Percentiles rank a stretch among this genome's conserved stretches.
phyloP scores from a whole-genome alignment of 2,888 invertebrate genomes.

The Melanostoma scalare region DNA sequence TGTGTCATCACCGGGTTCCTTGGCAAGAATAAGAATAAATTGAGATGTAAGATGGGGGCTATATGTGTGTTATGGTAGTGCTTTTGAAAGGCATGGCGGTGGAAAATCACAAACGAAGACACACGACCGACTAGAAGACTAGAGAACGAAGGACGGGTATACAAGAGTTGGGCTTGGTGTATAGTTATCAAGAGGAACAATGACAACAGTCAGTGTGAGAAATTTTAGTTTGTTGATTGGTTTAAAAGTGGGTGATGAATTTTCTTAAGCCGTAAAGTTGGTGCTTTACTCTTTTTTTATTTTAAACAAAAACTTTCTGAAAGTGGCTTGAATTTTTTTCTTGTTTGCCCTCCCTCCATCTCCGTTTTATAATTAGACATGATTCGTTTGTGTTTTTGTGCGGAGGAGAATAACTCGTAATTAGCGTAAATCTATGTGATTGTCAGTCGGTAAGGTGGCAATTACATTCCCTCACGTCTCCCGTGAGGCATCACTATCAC shows the following conservation, averaged over 20 bases:
- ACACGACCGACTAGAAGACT: constrained; percentile 17
- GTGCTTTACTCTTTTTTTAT: constrained; percentile 3
- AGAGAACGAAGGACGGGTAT: constrained; percentile 3
- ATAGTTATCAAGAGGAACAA: constrained; percentile 5
- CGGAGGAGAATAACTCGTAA: neutral
- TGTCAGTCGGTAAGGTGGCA: constrained; percentile 2
- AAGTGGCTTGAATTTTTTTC: neutral
- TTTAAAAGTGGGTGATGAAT: constrained; percentile 62
- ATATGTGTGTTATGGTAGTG: constrained; percentile 55
- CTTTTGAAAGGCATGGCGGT: constrained; percentile 60
- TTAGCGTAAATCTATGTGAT: neutral
- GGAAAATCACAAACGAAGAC: constrained; percentile 60
- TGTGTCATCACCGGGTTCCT: constrained; percentile 70
- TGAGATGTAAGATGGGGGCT: constrained; percentile 55
- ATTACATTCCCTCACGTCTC: neutral
- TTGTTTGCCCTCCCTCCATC: neutral
- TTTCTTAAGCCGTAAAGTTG: constrained; percentile 55
- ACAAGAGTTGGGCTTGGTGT: neutral
- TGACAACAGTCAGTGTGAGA: constrained; percentile 9
- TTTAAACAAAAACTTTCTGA: neutral
- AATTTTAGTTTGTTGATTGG: constrained; percentile 63
- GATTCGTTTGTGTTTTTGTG: neutral
- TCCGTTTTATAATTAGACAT: neutral
- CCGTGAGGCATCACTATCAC: too few species aligned
- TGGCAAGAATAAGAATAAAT: constrained; percentile 68